A percentile compares a stretch with the other conserved stretches of the same genome.
Conservation (phyloP, 2,888 invertebrate genomes). For the Nymphalis polychloros region DNA sequence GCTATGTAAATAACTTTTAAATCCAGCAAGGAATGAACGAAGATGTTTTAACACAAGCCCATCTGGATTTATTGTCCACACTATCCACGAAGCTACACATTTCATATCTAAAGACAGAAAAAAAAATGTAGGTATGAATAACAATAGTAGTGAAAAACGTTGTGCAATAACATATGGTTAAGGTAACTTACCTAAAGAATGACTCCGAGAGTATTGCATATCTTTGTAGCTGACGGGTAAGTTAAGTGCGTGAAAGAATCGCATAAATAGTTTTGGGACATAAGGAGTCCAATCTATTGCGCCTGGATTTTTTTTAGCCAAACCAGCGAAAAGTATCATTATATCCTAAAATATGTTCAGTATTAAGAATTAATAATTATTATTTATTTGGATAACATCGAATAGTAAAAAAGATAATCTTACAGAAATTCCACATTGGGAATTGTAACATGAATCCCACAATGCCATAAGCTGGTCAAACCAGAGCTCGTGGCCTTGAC, state of each 20-base stretch:
- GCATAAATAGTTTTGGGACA: slow-evolving; percentile 88
- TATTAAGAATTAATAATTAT: not conserved
- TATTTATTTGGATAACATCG: not conserved
- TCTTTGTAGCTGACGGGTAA: slow-evolving; percentile 90
- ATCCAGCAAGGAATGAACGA: slow-evolving; percentile 88
- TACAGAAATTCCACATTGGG: slow-evolving; percentile 83
- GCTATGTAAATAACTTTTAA: slow-evolving; percentile 94
- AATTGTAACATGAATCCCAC: slow-evolving; percentile 89
- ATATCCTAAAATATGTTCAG: slow-evolving; percentile 79
- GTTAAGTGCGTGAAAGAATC: slow-evolving; percentile 87
- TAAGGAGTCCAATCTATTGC: slow-evolving; percentile 94
- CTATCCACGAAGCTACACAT: slow-evolving; percentile 82
- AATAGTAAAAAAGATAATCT: slow-evolving; percentile 37
- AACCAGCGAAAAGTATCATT: slow-evolving; percentile 87
- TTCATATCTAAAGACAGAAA: slow-evolving; percentile 59
- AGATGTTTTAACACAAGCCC: slow-evolving; percentile 87
- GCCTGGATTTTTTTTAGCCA: slow-evolving; percentile 89
- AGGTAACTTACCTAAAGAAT: slow-evolving; percentile 68
- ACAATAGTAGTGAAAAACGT: too few species aligned
- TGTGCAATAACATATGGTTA: not conserved
- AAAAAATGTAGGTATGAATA: not conserved
- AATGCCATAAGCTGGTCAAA: slow-evolving; percentile 88
- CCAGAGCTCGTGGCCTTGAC: slow-evolving; percentile 88
- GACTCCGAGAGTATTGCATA: slow-evolving; percentile 79
- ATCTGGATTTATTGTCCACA: slow-evolving; percentile 84